phyloP scores from a whole-genome alignment of 2,888 invertebrate species.

The Calephelis perditalis region DNA sequence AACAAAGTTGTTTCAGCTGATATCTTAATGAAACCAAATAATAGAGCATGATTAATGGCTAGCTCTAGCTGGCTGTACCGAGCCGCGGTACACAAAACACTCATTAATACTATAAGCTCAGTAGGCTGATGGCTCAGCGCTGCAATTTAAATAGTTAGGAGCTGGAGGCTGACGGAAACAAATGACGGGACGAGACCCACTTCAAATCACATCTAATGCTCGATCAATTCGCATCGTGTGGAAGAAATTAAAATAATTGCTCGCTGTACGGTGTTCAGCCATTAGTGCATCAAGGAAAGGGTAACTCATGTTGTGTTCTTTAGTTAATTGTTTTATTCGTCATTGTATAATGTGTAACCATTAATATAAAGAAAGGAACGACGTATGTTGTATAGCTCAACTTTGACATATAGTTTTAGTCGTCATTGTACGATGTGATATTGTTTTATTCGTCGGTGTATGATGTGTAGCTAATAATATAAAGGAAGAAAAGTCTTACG shows the following conservation, averaged over 20 bases:
- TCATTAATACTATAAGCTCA: conserved; percentile 17
- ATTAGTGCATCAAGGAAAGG: conserved; percentile 12
- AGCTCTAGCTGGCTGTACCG: background rate
- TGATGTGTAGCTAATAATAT: too few species aligned
- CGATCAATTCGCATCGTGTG: conserved; percentile 63
- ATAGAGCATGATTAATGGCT: conserved; percentile 1
- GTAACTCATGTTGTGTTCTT: background rate
- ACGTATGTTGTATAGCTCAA: too few species aligned
- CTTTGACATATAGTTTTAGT: too few species aligned
- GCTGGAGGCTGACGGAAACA: conserved; percentile 44
- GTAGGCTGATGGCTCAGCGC: conserved; percentile 12
- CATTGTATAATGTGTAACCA: too few species aligned
- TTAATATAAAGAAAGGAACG: too few species aligned
- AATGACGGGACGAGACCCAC: conserved; percentile 45
- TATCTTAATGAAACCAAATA: conserved; percentile 3
- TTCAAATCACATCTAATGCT: conserved; percentile 57
- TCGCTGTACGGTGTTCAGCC: conserved; percentile 22
- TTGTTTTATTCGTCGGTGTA: too few species aligned
- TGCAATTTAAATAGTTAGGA: conserved; percentile 50
- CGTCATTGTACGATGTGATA: too few species aligned
- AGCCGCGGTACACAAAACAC: conserved; percentile 8
- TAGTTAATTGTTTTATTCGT: background rate
- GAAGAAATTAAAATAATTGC: conserved; percentile 75
- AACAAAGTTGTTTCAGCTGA: background rate
- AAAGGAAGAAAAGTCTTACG: too few species aligned